These are phyloP conservation scores for Danionella dracula DNA, from an alignment of 2,797 vertebrate species.

Conservation along the genomic window DNA sequence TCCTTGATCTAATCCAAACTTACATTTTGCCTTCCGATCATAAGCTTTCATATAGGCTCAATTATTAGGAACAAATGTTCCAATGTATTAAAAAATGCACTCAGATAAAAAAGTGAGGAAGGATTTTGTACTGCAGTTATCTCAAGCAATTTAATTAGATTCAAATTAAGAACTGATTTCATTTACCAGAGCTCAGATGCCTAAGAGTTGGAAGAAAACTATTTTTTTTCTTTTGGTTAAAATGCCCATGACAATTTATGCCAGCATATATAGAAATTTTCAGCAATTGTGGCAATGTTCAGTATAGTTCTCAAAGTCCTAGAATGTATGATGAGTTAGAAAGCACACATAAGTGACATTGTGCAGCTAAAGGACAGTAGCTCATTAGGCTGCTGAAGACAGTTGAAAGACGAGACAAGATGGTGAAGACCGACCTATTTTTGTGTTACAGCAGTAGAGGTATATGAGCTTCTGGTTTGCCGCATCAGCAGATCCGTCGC, in stretches of 20 bases:
- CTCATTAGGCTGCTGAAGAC: slow-evolving; percentile 64
- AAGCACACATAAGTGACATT: slow-evolving; percentile 57
- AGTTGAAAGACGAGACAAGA: slow-evolving; percentile 34
- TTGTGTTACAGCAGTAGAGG: slow-evolving; percentile 49
- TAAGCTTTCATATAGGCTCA: no score
- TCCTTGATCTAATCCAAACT: no score
- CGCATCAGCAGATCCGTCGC: slow-evolving; percentile 51
- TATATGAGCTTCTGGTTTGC: slow-evolving; percentile 49
- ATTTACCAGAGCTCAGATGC: slow-evolving; percentile 39
- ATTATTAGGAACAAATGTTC: no score
- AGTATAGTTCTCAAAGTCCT: not conserved
- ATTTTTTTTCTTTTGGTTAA: not conserved
- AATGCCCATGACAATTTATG: slow-evolving; percentile 17
- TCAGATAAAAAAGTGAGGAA: no score
- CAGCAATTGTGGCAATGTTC: not conserved
- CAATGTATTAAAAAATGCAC: no score
- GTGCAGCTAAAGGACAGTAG: slow-evolving; percentile 46
- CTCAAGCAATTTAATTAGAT: no score
- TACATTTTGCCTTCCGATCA: no score
- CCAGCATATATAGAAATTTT: not conserved
- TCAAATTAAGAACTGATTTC: no score
- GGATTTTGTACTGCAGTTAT: no score
- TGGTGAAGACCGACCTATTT: slow-evolving; percentile 53
- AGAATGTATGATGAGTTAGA: not conserved
- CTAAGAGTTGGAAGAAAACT: slow-evolving; percentile 33